Base-by-base conservation (phyloP, 2,888 invertebrate genomes). In the Thymelicus sylvestris region DNA sequence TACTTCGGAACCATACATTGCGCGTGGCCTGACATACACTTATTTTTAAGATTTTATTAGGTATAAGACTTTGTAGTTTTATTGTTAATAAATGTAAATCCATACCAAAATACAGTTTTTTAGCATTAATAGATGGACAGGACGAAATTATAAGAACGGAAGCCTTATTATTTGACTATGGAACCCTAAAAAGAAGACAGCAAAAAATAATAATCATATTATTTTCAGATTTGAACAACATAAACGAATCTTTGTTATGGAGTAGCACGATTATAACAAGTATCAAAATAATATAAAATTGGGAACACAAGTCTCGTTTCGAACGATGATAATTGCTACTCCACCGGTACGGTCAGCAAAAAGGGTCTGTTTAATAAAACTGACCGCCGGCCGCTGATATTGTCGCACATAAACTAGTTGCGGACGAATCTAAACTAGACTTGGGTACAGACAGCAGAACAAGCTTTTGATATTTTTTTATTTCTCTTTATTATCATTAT, bases 361-460 rank as follows among this genome's bases (percentile, higher is more conserved):
- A 68, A 64, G 69, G 69, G 64, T 55, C 69, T 64, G 64, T 64
- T 69, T 69, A 67, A 67, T 67, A 67, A 55, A 67, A 76, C 76
- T 73, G 71, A 63, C 73, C 66, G 72, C 62, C 69, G 66, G 67
- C 73, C 75, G 66, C 71, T 72, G 71, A 73, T 77, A 75, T 76
- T 77, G 76, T 74, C 74, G 74, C 74, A 71, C 73, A 77, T 77
- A 77, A 76, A 75, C 73, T 74, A 74, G 74, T 75, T 74, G 72
- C 73, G 66, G 71, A 74, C 68, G 73, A 74, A 75, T 76, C 74
- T 76, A 72, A 74, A 75, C 73, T 75, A 72, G 66, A 72, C 64
- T 61, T 41, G 48, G n/a, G 63, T 70, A 74, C 39, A 1, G 69
- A 41, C 38, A 55, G 72, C 69, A 70, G 66, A 70, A 59, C 24